Evolutionary conservation across 2,888 invertebrate genomes (phyloP), one percentile per base, ranked within the genome.

Genomic region (Hecatera dysodea): DNA sequence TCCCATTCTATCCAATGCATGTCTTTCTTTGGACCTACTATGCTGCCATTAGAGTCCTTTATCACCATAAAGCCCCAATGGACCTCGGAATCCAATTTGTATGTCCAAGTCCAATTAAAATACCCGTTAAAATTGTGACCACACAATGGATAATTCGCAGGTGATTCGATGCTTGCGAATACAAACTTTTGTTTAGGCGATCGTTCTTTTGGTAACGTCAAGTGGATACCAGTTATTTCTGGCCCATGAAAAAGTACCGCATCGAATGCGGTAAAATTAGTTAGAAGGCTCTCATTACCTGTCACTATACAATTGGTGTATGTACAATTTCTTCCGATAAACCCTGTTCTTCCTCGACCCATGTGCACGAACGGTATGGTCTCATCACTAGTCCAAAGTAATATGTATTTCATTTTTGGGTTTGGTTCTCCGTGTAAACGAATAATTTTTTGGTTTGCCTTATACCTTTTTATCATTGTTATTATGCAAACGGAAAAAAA

Each of bases 61-160:
- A 95, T 86, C 0, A 87, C 85, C 2, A 95, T 84, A 65, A 93
- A 95, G 0, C 91, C 91, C 93, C 93, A 94, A 56, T 82, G 86
- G 4, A 91, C 79, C 67, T 94, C 93, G 0, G 94, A 93, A 59
- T 91, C 89, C 15, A 93, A 72, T 82, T 80, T 90, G 52, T 91
- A 95, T 0, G 94, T 94, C 93, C 93, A 94, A 2, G 94, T 94
- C 94, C 94, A 94, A 52, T 95, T 95, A 69, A 95, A 95, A 64
- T 84, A 94, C 22, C 85, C 84, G 39, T 95, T 85, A 15, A 89
- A 89, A 24, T 74, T 71, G 2, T 86, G 64, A 0, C 85, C 72
- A 72, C 94, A 94, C 0, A 90, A 55, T 0, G 93, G 92, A 75
- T 93, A 94, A 52, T 93, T 86, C 3, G 86, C 86, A 24, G 93